Evolutionary conservation across 2,888 invertebrate genomes (phyloP).

Genomic region (Agelastica alni): DNA sequence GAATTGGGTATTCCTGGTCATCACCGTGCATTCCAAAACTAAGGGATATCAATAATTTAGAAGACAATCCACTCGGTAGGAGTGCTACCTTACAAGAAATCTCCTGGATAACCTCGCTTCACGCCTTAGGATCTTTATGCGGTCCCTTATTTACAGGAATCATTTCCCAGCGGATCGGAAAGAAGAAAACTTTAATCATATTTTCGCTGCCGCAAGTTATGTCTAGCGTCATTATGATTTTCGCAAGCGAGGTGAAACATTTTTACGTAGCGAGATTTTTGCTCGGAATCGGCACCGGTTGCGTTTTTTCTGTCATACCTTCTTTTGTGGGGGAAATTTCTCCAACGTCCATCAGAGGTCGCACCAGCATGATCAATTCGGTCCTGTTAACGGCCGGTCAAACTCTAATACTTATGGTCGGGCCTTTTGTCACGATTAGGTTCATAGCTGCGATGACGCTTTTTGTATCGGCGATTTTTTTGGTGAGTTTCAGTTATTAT

Average conservation of each 20-base stretch:
- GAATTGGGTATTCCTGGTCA: conserved; percentile 41
- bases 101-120: conserved; percentile 43
- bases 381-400: conserved; percentile 33
- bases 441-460: conserved; percentile 34
- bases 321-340: conserved; percentile 88
- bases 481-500: conserved; percentile 33
- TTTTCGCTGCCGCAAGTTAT: conserved; percentile 67
- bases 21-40: conserved; percentile 42
- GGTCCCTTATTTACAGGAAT: conserved; percentile 40
- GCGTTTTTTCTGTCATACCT: conserved; percentile 73
- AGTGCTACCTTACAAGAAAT: conserved; percentile 37
- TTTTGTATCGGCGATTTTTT: conserved; percentile 34
- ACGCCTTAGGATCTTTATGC: conserved; percentile 40
- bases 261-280: conserved; percentile 62
- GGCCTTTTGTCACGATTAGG: conserved; percentile 38
- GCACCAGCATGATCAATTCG: conserved; percentile 35
- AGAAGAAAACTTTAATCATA: conserved; percentile 68
- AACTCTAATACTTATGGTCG: conserved; percentile 33
- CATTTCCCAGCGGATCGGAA: conserved; percentile 55
- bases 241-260: conserved; percentile 30
- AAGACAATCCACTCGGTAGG: conserved; percentile 37
- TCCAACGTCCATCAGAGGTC: conserved; percentile 76
- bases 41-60: conserved; percentile 25
- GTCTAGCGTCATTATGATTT: conserved; percentile 48
- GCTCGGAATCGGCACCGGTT: conserved; percentile 69